A percentile compares a stretch with the other conserved stretches of the same genome.
Evolutionary conservation across 2,888 invertebrate genomes (phyloP).

Genomic region (Macrosiphum euphorbiae): DNA sequence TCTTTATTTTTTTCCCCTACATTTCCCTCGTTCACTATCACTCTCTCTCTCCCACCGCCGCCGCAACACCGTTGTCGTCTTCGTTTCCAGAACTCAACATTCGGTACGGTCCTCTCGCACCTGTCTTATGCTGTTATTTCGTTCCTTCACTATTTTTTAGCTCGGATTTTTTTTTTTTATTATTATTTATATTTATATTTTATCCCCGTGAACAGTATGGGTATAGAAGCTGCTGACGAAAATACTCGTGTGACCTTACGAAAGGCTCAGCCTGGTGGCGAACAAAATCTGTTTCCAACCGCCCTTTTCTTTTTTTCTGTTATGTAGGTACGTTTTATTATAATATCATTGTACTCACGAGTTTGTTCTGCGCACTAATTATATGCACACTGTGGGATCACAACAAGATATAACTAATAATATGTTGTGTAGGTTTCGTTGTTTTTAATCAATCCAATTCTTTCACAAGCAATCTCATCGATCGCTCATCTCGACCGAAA

Average conservation of each 20-base stretch:
- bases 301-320: not conserved
- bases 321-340: not conserved
- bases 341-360: not conserved
- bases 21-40: not conserved
- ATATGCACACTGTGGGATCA: not conserved
- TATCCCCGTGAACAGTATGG: not conserved
- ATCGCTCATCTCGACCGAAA: not conserved
- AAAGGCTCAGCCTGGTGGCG: not conserved
- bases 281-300: conserved; percentile 17
- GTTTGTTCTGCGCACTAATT: not conserved
- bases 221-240: conserved; percentile 5
- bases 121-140: conserved; percentile 47
- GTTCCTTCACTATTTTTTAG: conserved; percentile 29
- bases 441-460: not conserved
- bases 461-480: not conserved
- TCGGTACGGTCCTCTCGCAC: conserved; percentile 62
- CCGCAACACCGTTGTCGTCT: not conserved
- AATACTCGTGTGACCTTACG: conserved; percentile 53
- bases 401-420: too few species aligned
- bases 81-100: conserved; percentile 48
- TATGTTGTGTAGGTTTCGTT: not conserved
- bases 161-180: not conserved
- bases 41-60: not conserved
- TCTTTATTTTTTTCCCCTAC: conserved; percentile 46
- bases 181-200: not conserved